Base-by-base conservation (phyloP, 2,888 invertebrate species). In the Fragum fragum region DNA sequence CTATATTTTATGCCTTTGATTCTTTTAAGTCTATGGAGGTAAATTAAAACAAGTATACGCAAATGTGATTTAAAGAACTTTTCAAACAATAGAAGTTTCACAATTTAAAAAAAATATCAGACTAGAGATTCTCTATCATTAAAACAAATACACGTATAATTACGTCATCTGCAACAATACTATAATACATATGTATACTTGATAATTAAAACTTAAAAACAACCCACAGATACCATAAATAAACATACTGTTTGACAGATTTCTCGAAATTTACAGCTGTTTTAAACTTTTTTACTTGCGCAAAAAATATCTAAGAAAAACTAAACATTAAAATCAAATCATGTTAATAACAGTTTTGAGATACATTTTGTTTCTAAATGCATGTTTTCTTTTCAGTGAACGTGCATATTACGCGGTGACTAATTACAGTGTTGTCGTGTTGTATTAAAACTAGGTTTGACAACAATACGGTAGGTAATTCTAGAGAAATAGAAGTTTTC, bases 271-370 rank as follows among this genome's bases (percentile, higher is more conserved):
- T 16, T 47, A 47, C 47, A 47, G 14, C 14, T 47, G 47, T 47
- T 3, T 16, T 3, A 14, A 2, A 47, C n/a, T 47, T 47, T n/a
- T 47, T 47, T 47, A 14, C n/a, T 14, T 47, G n/a, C 3, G n/a
- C 47, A 47, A 47, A 18, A 47, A 18, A 47, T 47, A n/a, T 47
- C 47, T 26, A 57, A 5, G 57, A 21, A 32, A 59, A 66, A 42
- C 39, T 66, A 36, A 66, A 42, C 66, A 66, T 66, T 66, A 66
- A 66, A 66, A 66, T 21, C 66, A 66, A 66, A 42, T 66, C 39
- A 66, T 18, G 32, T 21, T 66, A 66, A 66, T 42, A 26, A 66
- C 16, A 32, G 32, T 28, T n/a, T 42, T 36, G 7, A 36, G 21
- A 9, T 42, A 18, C 2, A 11, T 42, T 66, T 32, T 66, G 26